Evolutionary conservation across 1,140 invertebrate species (phyloP).

Genomic region (Glomeris maerens): DNA sequence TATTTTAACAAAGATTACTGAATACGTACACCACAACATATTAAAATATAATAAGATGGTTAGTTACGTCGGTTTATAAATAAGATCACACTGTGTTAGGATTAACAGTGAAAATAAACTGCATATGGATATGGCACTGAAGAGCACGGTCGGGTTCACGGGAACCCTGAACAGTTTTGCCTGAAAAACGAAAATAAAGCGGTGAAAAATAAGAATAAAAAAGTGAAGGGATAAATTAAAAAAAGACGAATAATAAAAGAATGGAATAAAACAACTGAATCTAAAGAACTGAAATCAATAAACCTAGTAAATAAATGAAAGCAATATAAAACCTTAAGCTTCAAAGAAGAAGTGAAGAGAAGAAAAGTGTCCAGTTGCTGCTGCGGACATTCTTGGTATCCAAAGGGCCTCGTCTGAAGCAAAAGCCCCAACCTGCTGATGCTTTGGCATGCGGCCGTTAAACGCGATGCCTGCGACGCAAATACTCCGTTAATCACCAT

Average conservation of each 20-base stretch:
- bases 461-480: constrained; percentile 7
- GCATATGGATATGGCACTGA: background rate
- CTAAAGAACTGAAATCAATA: background rate
- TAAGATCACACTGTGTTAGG: background rate
- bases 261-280: background rate
- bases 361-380: constrained; percentile 8
- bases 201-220: no score
- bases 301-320: background rate
- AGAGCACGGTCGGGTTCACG: background rate
- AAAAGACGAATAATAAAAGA: no score
- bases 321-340: background rate
- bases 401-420: constrained; percentile 3
- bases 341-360: constrained; percentile 7
- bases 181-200: no score
- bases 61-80: no score
- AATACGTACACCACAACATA: no score
- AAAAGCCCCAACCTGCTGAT: background rate
- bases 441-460: constrained; percentile 6
- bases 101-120: background rate
- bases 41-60: no score
- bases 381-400: constrained; percentile 4
- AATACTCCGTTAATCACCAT: no score
- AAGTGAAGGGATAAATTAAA: no score
- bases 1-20: no score
- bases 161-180: constrained; percentile 1